Evolutionary conservation across 2,888 invertebrate genomes (phyloP).

Genomic region (Pomacea canaliculata): DNA sequence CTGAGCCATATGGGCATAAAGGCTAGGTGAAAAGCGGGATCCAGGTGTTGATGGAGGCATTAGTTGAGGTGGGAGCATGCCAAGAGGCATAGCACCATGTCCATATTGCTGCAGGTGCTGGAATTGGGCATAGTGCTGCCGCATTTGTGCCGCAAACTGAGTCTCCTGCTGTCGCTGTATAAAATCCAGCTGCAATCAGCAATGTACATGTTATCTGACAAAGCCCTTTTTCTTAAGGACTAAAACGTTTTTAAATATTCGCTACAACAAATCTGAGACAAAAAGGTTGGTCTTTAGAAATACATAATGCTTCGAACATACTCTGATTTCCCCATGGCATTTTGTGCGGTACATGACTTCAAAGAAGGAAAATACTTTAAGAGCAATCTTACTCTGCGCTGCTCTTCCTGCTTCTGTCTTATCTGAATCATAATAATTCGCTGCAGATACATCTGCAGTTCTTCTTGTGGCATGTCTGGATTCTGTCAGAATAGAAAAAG

Average conservation of each 20-base stretch:
- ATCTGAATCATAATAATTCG: conserved; percentile 57
- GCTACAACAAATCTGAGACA: no score
- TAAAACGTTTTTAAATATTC: no score
- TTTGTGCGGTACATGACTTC: no score
- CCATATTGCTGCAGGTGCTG: conserved; percentile 23
- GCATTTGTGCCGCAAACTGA: conserved; percentile 13
- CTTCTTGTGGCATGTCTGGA: conserved; percentile 57
- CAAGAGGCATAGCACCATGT: neutral
- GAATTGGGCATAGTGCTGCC: conserved; percentile 17
- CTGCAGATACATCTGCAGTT: conserved; percentile 58
- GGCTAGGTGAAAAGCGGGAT: conserved; percentile 13
- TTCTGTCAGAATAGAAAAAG: conserved; percentile 41
- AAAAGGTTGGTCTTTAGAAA: no score
- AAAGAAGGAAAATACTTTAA: neutral
- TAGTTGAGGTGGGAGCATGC: conserved; percentile 4
- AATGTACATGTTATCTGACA: neutral
- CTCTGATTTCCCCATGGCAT: no score
- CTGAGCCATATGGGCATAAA: conserved; percentile 9
- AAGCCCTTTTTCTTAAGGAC: no score
- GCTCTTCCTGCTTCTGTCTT: conserved; percentile 55
- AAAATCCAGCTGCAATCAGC: conserved; percentile 13
- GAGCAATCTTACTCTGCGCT: conserved; percentile 40
- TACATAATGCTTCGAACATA: no score
- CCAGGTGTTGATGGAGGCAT: conserved; percentile 3
- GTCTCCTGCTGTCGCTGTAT: conserved; percentile 21